These are phyloP conservation scores for Cheilosia grossa DNA, from an alignment of 2,888 invertebrate species.

Conservation along the genomic window DNA sequence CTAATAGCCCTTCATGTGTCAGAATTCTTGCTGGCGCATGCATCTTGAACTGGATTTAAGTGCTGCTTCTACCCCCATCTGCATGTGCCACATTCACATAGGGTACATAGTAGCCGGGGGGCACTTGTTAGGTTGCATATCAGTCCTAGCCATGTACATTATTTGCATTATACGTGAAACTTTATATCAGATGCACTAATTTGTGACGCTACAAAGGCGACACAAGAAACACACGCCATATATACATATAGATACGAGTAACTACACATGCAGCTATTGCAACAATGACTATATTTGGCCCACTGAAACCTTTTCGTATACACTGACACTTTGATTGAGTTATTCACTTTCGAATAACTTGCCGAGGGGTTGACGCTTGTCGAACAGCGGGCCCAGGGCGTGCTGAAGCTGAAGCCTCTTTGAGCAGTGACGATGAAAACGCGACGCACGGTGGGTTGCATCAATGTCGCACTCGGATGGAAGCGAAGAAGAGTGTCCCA, in stretches of 20 bases:
- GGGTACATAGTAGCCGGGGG: background rate
- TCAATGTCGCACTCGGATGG: constrained; percentile 51
- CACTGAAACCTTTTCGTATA: constrained; percentile 31
- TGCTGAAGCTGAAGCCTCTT: background rate
- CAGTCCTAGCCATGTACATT: constrained; percentile 1
- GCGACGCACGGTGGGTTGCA: constrained; percentile 33
- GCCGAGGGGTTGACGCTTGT: background rate
- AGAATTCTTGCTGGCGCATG: constrained; percentile 31
- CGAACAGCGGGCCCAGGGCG: background rate
- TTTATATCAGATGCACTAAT: constrained; percentile 51
- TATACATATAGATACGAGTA: background rate
- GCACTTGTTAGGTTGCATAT: constrained; percentile 59
- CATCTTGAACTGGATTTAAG: constrained; percentile 58
- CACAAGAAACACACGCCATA: background rate
- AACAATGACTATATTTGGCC: constrained; percentile 66
- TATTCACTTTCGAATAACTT: constrained; percentile 46
- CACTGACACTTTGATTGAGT: constrained; percentile 59
- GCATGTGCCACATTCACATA: background rate
- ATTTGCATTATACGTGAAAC: background rate
- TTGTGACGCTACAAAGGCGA: constrained; percentile 37
- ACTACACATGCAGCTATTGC: background rate
- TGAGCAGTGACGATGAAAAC: constrained; percentile 19
- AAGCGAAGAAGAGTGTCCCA: constrained; percentile 14
- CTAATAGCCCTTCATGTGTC: constrained; percentile 55
- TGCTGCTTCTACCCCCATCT: constrained; percentile 15